Conservation (phyloP, 2,113 vertebrate genomes). For the Hemicordylus capensis region DNA sequence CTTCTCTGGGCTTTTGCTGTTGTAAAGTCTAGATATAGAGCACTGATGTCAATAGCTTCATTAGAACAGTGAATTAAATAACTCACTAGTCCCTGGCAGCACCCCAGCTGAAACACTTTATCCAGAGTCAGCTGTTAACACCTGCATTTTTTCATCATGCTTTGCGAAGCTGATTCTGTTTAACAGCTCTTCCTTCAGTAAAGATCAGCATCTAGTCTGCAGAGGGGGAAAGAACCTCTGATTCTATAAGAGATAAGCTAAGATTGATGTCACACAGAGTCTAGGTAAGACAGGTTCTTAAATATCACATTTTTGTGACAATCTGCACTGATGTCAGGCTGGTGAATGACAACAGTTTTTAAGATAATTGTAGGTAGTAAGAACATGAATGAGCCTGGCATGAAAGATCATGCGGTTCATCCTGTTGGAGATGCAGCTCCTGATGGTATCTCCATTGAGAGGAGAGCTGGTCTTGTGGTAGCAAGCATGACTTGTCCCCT, state of each 20-base stretch:
- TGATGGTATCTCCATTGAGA: too few species aligned
- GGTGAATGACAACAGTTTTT: background rate
- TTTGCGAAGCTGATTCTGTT: background rate
- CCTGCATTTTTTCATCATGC: background rate
- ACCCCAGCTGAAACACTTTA: background rate
- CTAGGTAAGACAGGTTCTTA: background rate
- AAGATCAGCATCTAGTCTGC: background rate
- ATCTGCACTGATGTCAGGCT: background rate
- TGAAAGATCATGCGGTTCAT: background rate
- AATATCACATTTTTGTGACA: background rate
- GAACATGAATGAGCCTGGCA: background rate
- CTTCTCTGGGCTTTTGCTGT: background rate
- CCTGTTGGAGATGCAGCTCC: too few species aligned
- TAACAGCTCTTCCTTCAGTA: background rate
- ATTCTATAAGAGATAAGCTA: background rate
- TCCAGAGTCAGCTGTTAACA: background rate
- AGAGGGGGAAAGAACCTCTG: background rate
- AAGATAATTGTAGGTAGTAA: background rate
- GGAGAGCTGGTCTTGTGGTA: too few species aligned
- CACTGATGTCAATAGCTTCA: background rate
- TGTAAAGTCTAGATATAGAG: slow-evolving; percentile 1
- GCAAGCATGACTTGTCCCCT: too few species aligned
- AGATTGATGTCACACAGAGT: background rate
- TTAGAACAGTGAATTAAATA: slow-evolving; percentile 1
- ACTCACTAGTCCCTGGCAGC: background rate